Conservation (phyloP, 2,113 vertebrate species). For the Ophthalmolycus amberensis region DNA sequence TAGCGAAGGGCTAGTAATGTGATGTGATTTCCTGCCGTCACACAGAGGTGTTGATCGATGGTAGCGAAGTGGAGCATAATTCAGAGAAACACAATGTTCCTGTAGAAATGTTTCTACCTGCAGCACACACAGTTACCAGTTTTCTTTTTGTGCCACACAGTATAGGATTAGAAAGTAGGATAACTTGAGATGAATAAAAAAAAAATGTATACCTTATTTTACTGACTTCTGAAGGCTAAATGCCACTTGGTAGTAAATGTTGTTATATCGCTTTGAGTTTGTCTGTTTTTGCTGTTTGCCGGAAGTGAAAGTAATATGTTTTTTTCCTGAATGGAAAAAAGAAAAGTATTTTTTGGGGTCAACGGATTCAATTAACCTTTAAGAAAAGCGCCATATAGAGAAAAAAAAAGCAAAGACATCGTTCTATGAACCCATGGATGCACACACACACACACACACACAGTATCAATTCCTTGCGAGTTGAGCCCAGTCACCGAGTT, state of each 20-base stretch:
- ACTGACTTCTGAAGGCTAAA: slow-evolving; percentile 17
- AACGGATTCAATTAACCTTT: slow-evolving; percentile 82
- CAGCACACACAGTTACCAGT: background rate
- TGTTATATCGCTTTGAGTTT: slow-evolving; percentile 33
- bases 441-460: slow-evolving; percentile 27
- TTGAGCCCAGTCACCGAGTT: slow-evolving; percentile 46
- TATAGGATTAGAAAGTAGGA: background rate
- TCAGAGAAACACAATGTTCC: slow-evolving; percentile 58
- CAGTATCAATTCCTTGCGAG: slow-evolving; percentile 42
- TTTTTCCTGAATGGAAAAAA: slow-evolving; percentile 61
- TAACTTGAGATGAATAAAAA: no score
- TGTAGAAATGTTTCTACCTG: slow-evolving; percentile 35
- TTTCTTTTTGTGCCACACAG: background rate
- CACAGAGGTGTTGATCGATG: slow-evolving; percentile 78
- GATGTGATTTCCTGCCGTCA: slow-evolving; percentile 79
- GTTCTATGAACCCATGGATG: slow-evolving; percentile 38
- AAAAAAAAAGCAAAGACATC: slow-evolving; percentile 34
- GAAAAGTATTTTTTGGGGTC: slow-evolving; percentile 68
- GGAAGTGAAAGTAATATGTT: slow-evolving; percentile 47
- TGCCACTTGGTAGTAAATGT: slow-evolving; percentile 18
- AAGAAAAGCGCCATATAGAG: slow-evolving; percentile 57
- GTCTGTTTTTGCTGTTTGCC: slow-evolving; percentile 53
- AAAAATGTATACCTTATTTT: background rate
- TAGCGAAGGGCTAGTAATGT: slow-evolving; percentile 74
- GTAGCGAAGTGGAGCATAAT: slow-evolving; percentile 59